Conservation (phyloP, 2,888 invertebrate genomes). For the Chirona hameri region DNA sequence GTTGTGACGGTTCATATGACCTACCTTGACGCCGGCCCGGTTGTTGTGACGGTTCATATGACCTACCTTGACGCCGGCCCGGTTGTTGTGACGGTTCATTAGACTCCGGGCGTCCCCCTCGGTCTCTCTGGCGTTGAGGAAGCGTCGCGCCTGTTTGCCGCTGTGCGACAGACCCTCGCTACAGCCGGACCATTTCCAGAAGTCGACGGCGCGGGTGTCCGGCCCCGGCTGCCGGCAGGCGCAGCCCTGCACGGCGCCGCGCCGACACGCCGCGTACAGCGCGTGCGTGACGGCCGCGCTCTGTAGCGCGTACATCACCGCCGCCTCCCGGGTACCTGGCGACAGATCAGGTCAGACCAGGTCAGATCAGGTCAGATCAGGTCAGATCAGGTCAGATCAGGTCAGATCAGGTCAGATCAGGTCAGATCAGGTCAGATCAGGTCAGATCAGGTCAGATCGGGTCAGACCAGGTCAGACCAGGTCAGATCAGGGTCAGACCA, state of each 20-base stretch:
- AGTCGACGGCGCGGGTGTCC: neutral
- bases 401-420: neutral
- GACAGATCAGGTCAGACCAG: neutral
- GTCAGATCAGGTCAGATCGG: neutral
- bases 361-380: neutral
- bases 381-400: neutral
- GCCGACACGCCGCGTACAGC: neutral
- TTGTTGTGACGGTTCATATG: too few relatives aligned
- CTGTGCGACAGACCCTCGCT: neutral
- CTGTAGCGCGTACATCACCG: conserved; percentile 6
- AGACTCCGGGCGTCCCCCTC: neutral
- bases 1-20: too few relatives aligned
- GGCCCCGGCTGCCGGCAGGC: neutral
- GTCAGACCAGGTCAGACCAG: neutral
- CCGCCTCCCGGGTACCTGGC: conserved; percentile 1
- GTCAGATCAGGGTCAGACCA: too few relatives aligned
- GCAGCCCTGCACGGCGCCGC: neutral
- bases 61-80: neutral
- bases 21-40: too few relatives aligned
- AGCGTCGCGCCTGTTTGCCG: neutral
- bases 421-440: neutral
- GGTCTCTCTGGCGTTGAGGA: neutral
- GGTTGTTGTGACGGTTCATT: conserved; percentile 11
- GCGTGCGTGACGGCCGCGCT: neutral
- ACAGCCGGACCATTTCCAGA: conserved; percentile 13